Evolutionary conservation across 2,888 invertebrate genomes (phyloP), one percentile per base, ranked within the genome.

Genomic region (Oxytorus armatus): DNA sequence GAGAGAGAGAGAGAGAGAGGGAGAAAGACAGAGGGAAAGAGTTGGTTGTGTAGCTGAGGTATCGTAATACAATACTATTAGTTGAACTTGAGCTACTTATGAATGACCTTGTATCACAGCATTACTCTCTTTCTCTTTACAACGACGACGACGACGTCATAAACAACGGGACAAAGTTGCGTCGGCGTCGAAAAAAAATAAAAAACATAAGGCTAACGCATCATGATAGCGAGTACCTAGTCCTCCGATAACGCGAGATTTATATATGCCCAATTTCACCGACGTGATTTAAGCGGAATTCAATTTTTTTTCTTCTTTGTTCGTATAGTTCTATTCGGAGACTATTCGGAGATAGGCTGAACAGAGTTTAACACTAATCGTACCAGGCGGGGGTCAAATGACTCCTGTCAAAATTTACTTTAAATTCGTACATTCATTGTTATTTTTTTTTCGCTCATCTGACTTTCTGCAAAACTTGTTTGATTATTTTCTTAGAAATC

Each of bases 71-170:
- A 83, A 83, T 79, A 83, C 82, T 77, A 81, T 82, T 79, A 81
- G 82, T 73, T 81, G 89, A 89, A 90, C 90, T 90, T 90, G 90
- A 89, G 88, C 90, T 88, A 90, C 89, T 90, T 90, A 89, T 86
- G 86, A 86, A 85, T 87, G 90, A 88, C 90, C 90, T 90, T 90
- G 90, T 85, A 86, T 83, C 85, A 69, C 82, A 82, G 42, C 53
- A 21, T 73, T 68, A 29, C 66, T 76, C 76, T 79, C 72, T 72
- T 59, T 68, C 65, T 53, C 66, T 63, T n/a, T 53, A 18, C 57
- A 70, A 42, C 65, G 49, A 29, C 69, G 79, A 16, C 47, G 69
- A 65, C 39, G 18, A 33, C 57, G n/a, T n/a, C n/a, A n/a, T n/a
- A n/a, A n/a, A n/a, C n/a, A n/a, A n/a, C n/a, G n/a, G 39, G 39